These are phyloP conservation scores for Brachypodius melanocephalos DNA, from an alignment of 2,113 vertebrate species.

Conservation along the genomic window DNA sequence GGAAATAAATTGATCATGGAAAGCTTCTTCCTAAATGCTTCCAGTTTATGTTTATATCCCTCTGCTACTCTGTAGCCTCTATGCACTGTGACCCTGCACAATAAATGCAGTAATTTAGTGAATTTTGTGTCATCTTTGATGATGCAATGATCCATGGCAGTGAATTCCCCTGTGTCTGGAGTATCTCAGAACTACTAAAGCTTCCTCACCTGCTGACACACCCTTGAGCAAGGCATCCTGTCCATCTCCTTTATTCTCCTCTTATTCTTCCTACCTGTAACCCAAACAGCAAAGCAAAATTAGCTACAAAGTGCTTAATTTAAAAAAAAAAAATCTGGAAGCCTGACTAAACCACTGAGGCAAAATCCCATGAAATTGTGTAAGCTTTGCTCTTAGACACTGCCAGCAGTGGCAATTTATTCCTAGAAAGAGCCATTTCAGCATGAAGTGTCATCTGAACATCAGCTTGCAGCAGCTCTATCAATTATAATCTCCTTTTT, in stretches of 20 bases:
- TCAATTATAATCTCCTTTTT: neutral
- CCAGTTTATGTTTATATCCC: neutral
- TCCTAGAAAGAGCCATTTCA: neutral
- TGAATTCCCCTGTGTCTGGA: neutral
- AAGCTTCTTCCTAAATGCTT: neutral
- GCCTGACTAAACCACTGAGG: neutral
- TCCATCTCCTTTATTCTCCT: neutral
- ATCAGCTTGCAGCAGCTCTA: neutral
- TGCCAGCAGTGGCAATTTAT: neutral
- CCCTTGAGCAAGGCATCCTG: neutral
- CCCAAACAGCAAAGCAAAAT: neutral
- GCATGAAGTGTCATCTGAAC: neutral
- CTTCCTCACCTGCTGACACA: conserved; percentile 35
- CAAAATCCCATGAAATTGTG: neutral
- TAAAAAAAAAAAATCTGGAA: neutral
- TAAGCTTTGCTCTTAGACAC: neutral
- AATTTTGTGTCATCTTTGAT: neutral
- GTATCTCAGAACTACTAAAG: neutral
- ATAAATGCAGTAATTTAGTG: neutral
- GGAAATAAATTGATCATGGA: neutral
- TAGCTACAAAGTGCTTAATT: neutral
- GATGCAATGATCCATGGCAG: neutral
- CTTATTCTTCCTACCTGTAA: conserved; percentile 22
- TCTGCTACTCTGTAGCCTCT: neutral
- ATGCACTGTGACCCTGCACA: neutral